phyloP scores from a whole-genome alignment of 2,113 vertebrate species.

The Mustela lutreola region DNA sequence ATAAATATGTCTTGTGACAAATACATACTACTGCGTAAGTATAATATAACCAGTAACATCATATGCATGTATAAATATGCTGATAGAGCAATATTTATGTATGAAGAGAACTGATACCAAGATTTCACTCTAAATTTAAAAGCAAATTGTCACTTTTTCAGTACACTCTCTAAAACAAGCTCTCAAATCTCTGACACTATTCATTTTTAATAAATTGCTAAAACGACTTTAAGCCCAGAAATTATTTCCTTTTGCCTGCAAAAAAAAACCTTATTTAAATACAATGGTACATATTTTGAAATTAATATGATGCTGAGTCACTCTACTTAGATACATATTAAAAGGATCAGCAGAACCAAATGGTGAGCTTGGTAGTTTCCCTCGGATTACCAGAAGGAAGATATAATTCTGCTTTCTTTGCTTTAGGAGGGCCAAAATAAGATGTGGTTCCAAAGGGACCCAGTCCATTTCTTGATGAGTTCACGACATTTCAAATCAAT shows the following conservation, averaged over 20 bases:
- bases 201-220: conserved; percentile 42
- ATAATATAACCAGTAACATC: conserved; percentile 67
- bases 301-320: conserved; percentile 39
- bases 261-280: neutral
- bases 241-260: conserved; percentile 56
- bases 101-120: neutral
- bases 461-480: neutral
- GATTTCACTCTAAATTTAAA: conserved; percentile 48
- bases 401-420: neutral
- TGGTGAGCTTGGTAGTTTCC: neutral
- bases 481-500: neutral
- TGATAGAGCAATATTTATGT: conserved; percentile 58
- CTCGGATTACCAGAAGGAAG: neutral
- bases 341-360: neutral
- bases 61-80: conserved; percentile 60
- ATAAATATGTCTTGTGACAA: conserved; percentile 78
- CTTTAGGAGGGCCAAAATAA: neutral
- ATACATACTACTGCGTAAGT: conserved; percentile 14
- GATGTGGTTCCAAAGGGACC: neutral
- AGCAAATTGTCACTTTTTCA: conserved; percentile 48
- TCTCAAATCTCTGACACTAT: conserved; percentile 16
- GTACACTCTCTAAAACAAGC: conserved; percentile 33
- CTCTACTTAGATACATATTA: neutral
- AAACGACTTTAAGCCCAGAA: conserved; percentile 41
- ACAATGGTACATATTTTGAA: conserved; percentile 4